Evolutionary conservation across 2,888 invertebrate species (phyloP), one percentile per base, ranked within the genome.

Genomic region (Nomada fabriciana): DNA sequence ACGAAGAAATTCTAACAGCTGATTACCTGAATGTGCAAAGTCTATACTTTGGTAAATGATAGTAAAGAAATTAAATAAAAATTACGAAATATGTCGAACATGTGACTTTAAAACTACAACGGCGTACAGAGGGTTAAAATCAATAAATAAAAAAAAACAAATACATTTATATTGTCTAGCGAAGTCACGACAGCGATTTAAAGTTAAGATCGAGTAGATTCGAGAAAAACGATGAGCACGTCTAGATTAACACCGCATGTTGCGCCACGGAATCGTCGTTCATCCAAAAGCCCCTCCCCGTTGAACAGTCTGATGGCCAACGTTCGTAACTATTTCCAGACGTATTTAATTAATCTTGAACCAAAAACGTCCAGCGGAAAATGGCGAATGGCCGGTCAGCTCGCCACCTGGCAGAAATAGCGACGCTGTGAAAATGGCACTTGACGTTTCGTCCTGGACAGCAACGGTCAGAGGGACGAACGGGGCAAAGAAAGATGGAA

Each of bases 391-490:
- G 63, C 61, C 68, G 75, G 85, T 81, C 71, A 43, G 60, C 72
- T 69, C 68, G 81, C 84, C 90, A 92, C 92, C 92, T 92, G 92
- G 92, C 92, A 92, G 89, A 93, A 92, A 93, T 92, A 92, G 91
- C 91, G 86, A 55, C 81, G 84, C 77, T 61, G 76, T 80, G 86
- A 85, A 88, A 85, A 86, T 73, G 75, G 65, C 52, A 60, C 57
- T 75, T 43, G 80, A 84, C 68, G 77, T 73, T 79, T 82, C 79
- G 73, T 82, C 76, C 65, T 63, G 78, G 59, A 55, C 23, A 61
- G 5, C 36, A 73, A 70, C 60, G 23, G 67, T 23, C 10, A 76
- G 72, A 69, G 47, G 55, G 65, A 71, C 43, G 47, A 29, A 29
- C 25, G 43, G 69, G 42, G 53, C 2, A 23, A 29, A 25, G 15